phyloP scores from a whole-genome alignment of 2,888 invertebrate species.

The Hypsopygia costalis region DNA sequence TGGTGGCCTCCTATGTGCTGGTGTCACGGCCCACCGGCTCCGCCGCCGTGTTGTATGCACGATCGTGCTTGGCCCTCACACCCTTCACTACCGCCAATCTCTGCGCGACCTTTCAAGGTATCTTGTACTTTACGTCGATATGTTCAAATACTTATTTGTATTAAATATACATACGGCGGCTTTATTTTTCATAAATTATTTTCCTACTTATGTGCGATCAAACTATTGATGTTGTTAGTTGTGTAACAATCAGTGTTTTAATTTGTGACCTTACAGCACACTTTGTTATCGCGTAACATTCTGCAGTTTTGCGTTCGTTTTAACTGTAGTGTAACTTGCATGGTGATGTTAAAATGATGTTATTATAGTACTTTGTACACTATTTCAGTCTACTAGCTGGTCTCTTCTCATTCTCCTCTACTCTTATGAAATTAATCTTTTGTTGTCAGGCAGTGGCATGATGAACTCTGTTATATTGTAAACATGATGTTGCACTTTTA shows the following conservation, averaged over 20 bases:
- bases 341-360: neutral
- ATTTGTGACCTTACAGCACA: too few species aligned
- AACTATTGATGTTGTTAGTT: neutral
- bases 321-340: neutral
- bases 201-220: neutral
- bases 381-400: too few species aligned
- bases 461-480: too few species aligned
- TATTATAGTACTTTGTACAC: too few species aligned
- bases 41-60: slow-evolving; percentile 71
- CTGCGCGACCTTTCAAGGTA: slow-evolving; percentile 70
- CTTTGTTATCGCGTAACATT: too few species aligned
- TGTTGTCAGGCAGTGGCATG: too few species aligned
- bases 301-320: neutral
- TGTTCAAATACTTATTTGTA: too few species aligned
- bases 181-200: neutral
- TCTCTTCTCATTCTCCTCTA: too few species aligned
- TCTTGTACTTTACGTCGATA: slow-evolving; percentile 16
- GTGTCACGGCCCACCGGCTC: slow-evolving; percentile 69
- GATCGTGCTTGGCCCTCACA: slow-evolving; percentile 73
- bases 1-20: slow-evolving; percentile 74
- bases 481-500: too few species aligned
- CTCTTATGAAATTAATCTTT: too few species aligned
- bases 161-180: too few species aligned
- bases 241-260: too few species aligned
- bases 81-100: slow-evolving; percentile 61